Percentiles rank a stretch among this genome's conserved stretches.
These are phyloP conservation scores for Eilema caniola DNA, from an alignment of 2,888 invertebrate genomes.

Conservation along the genomic window DNA sequence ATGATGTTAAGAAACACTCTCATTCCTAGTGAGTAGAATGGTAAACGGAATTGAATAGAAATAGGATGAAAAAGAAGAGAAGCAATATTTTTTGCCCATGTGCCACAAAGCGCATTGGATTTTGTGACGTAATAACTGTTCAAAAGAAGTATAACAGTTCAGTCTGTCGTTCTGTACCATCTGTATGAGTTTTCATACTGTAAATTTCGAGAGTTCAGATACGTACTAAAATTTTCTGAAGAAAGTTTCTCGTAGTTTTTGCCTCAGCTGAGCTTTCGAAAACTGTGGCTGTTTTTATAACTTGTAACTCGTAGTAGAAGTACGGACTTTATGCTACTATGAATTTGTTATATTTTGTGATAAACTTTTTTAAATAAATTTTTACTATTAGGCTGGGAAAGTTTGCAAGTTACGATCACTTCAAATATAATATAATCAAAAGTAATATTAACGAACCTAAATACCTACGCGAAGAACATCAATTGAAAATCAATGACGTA, in stretches of 20 bases:
- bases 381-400: neutral
- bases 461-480: too few relatives aligned
- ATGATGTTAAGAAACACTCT: neutral
- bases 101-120: neutral
- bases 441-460: too few relatives aligned
- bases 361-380: neutral
- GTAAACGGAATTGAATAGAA: too few relatives aligned
- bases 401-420: too few relatives aligned
- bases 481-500: too few relatives aligned
- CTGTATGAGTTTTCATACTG: neutral
- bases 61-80: too few relatives aligned
- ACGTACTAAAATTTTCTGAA: neutral
- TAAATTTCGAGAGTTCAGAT: neutral
- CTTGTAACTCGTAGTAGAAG: neutral
- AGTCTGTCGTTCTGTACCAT: slow-evolving; percentile 1
- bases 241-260: neutral
- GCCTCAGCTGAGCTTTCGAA: neutral
- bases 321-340: neutral
- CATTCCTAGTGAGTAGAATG: neutral
- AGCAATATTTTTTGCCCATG: neutral
- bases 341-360: neutral
- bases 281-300: neutral
- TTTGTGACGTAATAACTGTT: neutral
- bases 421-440: too few relatives aligned
- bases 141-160: neutral